These are phyloP conservation scores for Panopea generosa DNA, from an alignment of 2,888 invertebrate genomes.

Conservation along the genomic window DNA sequence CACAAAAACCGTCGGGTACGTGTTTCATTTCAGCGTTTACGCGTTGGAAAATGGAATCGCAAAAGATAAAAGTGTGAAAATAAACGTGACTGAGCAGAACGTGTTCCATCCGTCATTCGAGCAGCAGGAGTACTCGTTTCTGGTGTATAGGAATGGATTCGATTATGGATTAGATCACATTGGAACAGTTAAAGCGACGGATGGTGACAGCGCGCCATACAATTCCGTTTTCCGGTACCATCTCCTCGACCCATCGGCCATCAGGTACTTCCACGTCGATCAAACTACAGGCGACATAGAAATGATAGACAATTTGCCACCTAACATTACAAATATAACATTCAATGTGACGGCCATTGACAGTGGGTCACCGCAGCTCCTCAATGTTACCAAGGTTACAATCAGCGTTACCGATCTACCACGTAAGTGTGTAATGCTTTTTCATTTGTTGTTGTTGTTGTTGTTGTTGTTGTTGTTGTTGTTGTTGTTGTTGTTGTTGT, in stretches of 20 bases:
- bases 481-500: too few species aligned
- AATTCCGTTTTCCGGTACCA: slow-evolving; percentile 70
- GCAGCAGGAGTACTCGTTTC: slow-evolving; percentile 55
- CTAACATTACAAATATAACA: slow-evolving; percentile 34
- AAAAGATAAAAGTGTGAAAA: slow-evolving; percentile 64
- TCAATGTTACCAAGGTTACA: slow-evolving; percentile 56
- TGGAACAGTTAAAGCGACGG: slow-evolving; percentile 64
- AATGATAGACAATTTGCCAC: slow-evolving; percentile 58
- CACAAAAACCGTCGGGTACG: slow-evolving; percentile 64
- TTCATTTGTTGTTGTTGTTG: neutral
- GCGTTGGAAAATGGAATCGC: slow-evolving; percentile 43
- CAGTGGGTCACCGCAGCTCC: slow-evolving; percentile 70
- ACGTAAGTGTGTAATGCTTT: slow-evolving; percentile 65
- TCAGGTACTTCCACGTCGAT: slow-evolving; percentile 55
- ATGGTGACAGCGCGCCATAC: slow-evolving; percentile 65
- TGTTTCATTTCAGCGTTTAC: slow-evolving; percentile 67
- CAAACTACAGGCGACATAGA: slow-evolving; percentile 61
- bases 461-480: too few species aligned
- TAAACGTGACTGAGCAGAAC: slow-evolving; percentile 72
- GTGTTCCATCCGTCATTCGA: slow-evolving; percentile 67
- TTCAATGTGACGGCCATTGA: slow-evolving; percentile 71
- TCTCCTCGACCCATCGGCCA: slow-evolving; percentile 51
- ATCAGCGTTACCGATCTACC: slow-evolving; percentile 64
- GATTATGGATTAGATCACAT: slow-evolving; percentile 48
- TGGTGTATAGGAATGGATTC: slow-evolving; percentile 65